Evolutionary conservation across 2,113 vertebrate genomes (phyloP).

Genomic region (Hippocampus barbouri): DNA sequence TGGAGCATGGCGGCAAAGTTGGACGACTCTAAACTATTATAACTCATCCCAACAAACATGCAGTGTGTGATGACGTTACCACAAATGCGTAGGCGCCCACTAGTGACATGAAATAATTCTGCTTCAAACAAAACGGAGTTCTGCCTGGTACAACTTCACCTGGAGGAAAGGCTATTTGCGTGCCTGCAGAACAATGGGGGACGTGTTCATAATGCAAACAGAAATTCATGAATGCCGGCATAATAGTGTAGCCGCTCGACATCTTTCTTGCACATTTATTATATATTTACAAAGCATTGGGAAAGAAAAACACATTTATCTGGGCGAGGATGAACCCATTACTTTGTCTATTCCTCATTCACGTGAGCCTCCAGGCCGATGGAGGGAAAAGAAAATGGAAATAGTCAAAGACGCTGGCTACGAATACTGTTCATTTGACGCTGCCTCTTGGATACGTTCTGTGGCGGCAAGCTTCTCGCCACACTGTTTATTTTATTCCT

Average conservation of each 20-base stretch:
- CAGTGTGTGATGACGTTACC: not conserved
- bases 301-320: slow-evolving; percentile 63
- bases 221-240: slow-evolving; percentile 63
- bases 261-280: slow-evolving; percentile 53
- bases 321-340: slow-evolving; percentile 62
- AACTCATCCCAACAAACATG: not conserved
- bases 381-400: slow-evolving; percentile 45
- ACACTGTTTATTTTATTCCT: slow-evolving; percentile 23
- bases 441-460: slow-evolving; percentile 56
- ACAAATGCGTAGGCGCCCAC: not conserved
- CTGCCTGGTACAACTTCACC: not conserved
- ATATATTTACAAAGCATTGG: slow-evolving; percentile 46
- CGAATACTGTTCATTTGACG: slow-evolving; percentile 51
- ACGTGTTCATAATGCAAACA: slow-evolving; percentile 70
- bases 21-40: not conserved
- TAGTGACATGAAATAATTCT: not conserved
- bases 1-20: not conserved
- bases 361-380: slow-evolving; percentile 57
- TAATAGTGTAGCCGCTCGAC: slow-evolving; percentile 66
- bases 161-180: slow-evolving; percentile 45
- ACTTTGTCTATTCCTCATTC: slow-evolving; percentile 68
- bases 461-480: slow-evolving; percentile 49
- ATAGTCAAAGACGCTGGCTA: slow-evolving; percentile 59
- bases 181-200: slow-evolving; percentile 54
- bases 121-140: not conserved